phyloP scores from a whole-genome alignment of 2,888 invertebrate genomes.

The Pandemis corylana region DNA sequence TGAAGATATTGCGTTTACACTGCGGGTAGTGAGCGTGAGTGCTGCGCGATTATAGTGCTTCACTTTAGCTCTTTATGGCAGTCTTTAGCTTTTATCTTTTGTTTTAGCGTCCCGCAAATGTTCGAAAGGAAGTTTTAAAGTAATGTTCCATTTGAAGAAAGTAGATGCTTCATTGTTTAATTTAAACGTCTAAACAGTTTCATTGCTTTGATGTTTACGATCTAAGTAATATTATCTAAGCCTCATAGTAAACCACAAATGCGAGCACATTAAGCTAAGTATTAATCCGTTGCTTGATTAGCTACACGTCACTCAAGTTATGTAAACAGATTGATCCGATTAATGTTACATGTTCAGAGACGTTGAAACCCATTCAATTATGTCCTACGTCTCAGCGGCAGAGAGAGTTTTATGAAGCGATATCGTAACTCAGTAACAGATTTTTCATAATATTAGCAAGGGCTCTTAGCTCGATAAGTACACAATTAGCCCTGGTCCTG shows the following conservation, averaged over 20 bases:
- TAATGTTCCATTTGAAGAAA: slow-evolving; percentile 1
- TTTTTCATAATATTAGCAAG: slow-evolving; percentile 34
- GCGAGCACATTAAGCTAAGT: slow-evolving; percentile 14
- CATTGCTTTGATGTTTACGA: background rate
- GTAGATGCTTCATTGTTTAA: background rate
- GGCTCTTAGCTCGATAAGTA: slow-evolving; percentile 55
- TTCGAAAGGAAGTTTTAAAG: slow-evolving; percentile 6
- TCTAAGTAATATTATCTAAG: background rate
- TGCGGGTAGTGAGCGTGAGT: slow-evolving; percentile 10
- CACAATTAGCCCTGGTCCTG: slow-evolving; percentile 72
- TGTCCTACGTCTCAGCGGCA: background rate
- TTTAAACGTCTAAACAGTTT: background rate
- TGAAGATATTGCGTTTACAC: slow-evolving; percentile 59
- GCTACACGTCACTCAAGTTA: slow-evolving; percentile 7
- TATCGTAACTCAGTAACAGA: slow-evolving; percentile 18
- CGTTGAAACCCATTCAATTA: background rate
- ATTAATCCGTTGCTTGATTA: slow-evolving; percentile 5
- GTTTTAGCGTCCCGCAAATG: background rate
- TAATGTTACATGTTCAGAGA: background rate
- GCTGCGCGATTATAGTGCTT: background rate
- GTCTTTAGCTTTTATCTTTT: slow-evolving; percentile 10
- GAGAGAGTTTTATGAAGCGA: background rate
- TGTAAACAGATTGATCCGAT: background rate
- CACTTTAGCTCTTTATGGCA: background rate
- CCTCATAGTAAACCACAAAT: background rate